Conservation (phyloP, 2,797 vertebrate species). For the Allobates femoralis region DNA sequence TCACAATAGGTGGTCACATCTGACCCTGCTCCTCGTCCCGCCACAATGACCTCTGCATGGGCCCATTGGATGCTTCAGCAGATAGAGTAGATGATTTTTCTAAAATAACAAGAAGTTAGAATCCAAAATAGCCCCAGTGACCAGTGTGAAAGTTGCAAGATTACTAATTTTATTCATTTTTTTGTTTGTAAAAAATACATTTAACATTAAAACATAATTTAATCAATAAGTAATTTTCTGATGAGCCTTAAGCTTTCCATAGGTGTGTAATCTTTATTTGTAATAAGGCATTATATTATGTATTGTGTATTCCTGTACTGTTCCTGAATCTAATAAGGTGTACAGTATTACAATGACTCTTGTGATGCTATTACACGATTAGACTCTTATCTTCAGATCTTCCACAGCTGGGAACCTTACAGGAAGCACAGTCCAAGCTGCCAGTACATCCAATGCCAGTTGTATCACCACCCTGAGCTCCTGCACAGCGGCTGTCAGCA, state of each 20-base stretch:
- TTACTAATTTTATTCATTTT: too few species aligned
- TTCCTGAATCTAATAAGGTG: not conserved
- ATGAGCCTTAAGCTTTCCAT: not conserved
- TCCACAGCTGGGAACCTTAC: slow-evolving; percentile 64
- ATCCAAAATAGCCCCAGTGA: too few species aligned
- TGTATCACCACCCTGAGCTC: slow-evolving; percentile 78
- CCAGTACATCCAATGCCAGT: slow-evolving; percentile 78
- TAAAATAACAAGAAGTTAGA: too few species aligned
- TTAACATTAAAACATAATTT: too few species aligned
- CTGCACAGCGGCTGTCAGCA: slow-evolving; percentile 68
- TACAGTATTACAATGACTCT: not conserved
- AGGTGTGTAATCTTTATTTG: not conserved
- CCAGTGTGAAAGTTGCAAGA: too few species aligned
- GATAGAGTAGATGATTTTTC: too few species aligned
- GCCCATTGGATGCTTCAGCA: too few species aligned
- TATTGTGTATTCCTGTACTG: not conserved
- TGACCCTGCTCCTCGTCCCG: too few species aligned
- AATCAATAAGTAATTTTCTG: too few species aligned
- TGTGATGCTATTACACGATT: slow-evolving; percentile 2
- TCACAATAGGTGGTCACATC: too few species aligned
- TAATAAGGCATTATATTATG: not conserved
- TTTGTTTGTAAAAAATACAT: too few species aligned
- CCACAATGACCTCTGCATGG: too few species aligned
- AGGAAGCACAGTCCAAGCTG: slow-evolving; percentile 76
- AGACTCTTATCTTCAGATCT: slow-evolving; percentile 67